Evolutionary conservation across 2,888 invertebrate species (phyloP).

Genomic region (Parascotia fuliginaria): DNA sequence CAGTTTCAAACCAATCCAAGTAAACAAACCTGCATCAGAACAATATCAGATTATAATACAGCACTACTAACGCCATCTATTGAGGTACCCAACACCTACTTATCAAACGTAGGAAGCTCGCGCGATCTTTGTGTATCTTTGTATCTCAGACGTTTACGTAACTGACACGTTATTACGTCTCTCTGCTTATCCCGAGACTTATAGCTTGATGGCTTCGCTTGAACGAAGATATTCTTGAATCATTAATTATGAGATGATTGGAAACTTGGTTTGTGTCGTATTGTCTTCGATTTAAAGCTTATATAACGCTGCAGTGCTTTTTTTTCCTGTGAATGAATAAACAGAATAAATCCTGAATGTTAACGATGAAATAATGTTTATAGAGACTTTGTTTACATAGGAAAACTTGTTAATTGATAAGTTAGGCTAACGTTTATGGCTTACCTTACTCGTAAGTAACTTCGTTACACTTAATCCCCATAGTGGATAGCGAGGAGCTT

Average conservation of each 20-base stretch:
- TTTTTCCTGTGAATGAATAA: too few species aligned
- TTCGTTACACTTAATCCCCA: too few species aligned
- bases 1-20: too few species aligned
- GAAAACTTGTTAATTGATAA: too few species aligned
- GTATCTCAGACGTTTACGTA: background rate
- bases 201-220: background rate
- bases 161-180: constrained; percentile 1
- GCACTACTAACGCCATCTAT: constrained; percentile 32
- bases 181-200: background rate
- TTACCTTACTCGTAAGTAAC: too few species aligned
- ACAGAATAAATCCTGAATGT: too few species aligned
- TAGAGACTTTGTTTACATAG: too few species aligned
- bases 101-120: background rate
- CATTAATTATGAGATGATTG: background rate
- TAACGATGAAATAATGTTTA: too few species aligned
- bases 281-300: background rate
- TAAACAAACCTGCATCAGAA: background rate
- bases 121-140: constrained; percentile 3
- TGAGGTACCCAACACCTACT: constrained; percentile 2
- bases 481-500: too few species aligned
- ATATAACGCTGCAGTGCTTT: background rate
- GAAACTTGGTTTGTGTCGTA: background rate
- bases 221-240: background rate
- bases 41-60: background rate
- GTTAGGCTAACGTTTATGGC: too few species aligned